A percentile compares a stretch with the other conserved stretches of the same genome.
These are phyloP conservation scores for Conus canariensis DNA, from an alignment of 2,888 invertebrate genomes.

Conservation along the genomic window DNA sequence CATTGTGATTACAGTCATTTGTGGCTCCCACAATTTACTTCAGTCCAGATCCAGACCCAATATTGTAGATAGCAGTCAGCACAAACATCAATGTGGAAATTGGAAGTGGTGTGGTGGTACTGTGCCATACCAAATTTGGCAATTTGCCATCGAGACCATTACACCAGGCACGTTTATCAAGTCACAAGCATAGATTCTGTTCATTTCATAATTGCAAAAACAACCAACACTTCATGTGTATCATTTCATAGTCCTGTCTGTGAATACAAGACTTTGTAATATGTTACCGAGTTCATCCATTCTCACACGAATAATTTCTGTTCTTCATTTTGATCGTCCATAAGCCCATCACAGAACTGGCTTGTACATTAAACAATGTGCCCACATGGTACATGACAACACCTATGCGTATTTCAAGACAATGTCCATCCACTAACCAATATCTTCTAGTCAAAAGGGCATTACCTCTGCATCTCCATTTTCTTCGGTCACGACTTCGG, in stretches of 20 bases:
- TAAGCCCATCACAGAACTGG: too few species aligned
- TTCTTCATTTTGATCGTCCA: too few species aligned
- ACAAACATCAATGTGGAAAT: too few species aligned
- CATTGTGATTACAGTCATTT: too few species aligned
- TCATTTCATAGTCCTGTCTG: neutral
- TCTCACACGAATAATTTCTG: neutral
- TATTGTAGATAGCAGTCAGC: too few species aligned
- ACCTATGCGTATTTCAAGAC: too few species aligned
- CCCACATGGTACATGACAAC: too few species aligned
- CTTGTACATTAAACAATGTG: neutral
- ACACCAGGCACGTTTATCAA: neutral
- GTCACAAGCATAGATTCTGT: neutral
- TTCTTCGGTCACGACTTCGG: slow-evolving; percentile 42
- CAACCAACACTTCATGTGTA: neutral
- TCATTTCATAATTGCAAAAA: neutral
- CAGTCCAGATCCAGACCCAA: too few species aligned
- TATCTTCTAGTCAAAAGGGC: neutral
- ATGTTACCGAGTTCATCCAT: neutral
- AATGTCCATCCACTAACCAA: neutral
- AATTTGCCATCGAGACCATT: slow-evolving; percentile 30
- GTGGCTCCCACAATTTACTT: too few species aligned
- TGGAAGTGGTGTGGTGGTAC: neutral
- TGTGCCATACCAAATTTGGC: slow-evolving; percentile 34
- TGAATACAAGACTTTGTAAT: neutral
- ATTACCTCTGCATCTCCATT: slow-evolving; percentile 58